phyloP scores from a whole-genome alignment of 2,797 vertebrate genomes.

The Protosalanx chinensis region DNA sequence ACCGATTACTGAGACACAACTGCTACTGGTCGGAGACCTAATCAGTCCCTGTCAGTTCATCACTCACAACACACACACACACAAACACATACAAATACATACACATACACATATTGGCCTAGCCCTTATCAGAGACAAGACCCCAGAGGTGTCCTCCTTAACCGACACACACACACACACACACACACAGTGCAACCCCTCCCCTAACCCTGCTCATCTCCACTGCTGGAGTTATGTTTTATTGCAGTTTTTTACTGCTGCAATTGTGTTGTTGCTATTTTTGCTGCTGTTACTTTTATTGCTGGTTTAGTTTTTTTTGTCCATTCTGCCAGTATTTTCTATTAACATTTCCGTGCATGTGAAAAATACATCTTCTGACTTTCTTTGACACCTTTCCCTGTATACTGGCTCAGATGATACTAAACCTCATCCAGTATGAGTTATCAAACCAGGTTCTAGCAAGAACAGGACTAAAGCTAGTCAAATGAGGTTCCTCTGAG shows the following conservation, averaged over 20 bases:
- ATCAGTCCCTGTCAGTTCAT: conserved; percentile 55
- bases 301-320: too few species aligned
- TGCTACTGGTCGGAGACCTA: conserved; percentile 27
- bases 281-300: too few species aligned
- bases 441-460: background rate
- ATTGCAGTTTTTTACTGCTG: background rate
- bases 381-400: too few species aligned
- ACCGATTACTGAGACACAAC: conserved; percentile 51
- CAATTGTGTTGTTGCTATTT: too few species aligned
- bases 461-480: background rate
- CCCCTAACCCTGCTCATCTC: conserved; percentile 8
- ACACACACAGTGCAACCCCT: conserved; percentile 22
- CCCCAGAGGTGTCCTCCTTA: background rate
- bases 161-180: conserved; percentile 8
- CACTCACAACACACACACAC: conserved; percentile 23
- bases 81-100: background rate
- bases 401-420: too few species aligned
- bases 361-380: too few species aligned
- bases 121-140: background rate
- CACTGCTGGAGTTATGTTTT: conserved; percentile 8
- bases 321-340: too few species aligned
- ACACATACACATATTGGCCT: too few species aligned
- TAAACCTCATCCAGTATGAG: too few species aligned
- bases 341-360: too few species aligned
- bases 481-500: background rate